These are phyloP conservation scores for Austrofundulus limnaeus DNA, from an alignment of 2,113 vertebrate genomes.

Conservation along the genomic window DNA sequence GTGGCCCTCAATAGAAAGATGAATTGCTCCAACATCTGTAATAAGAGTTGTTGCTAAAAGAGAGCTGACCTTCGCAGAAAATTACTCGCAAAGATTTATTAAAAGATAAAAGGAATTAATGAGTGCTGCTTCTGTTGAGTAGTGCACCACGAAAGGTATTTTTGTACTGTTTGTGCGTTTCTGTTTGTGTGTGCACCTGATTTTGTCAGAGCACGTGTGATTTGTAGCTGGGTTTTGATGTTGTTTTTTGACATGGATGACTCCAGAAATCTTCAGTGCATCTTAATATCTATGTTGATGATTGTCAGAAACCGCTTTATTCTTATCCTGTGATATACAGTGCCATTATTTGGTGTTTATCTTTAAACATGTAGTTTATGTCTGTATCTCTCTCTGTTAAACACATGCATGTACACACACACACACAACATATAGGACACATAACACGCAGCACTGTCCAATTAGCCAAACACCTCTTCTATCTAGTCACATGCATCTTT, in stretches of 20 bases:
- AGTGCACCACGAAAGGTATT: constrained; percentile 10
- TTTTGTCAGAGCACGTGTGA: constrained; percentile 38
- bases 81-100: constrained; percentile 13
- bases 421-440: not conserved
- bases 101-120: constrained; percentile 22
- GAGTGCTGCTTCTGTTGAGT: constrained; percentile 19
- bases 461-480: constrained; percentile 60
- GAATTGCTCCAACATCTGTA: not conserved
- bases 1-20: not conserved
- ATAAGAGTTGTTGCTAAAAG: not conserved
- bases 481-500: constrained; percentile 62
- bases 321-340: constrained; percentile 55
- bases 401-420: constrained; percentile 7
- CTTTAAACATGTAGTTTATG: constrained; percentile 34
- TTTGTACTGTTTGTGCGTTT: constrained; percentile 2
- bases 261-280: constrained; percentile 52
- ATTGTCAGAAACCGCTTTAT: constrained; percentile 56
- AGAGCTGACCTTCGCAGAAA: not conserved
- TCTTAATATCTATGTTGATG: constrained; percentile 67
- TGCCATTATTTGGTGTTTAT: constrained; percentile 48
- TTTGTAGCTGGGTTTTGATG: constrained; percentile 49
- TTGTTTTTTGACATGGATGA: constrained; percentile 34
- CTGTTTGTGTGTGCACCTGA: constrained; percentile 7
- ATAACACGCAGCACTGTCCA: constrained; percentile 26
- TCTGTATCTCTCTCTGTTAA: not conserved